phyloP scores from a whole-genome alignment of 2,888 invertebrate species.

The Malacosoma neustria region DNA sequence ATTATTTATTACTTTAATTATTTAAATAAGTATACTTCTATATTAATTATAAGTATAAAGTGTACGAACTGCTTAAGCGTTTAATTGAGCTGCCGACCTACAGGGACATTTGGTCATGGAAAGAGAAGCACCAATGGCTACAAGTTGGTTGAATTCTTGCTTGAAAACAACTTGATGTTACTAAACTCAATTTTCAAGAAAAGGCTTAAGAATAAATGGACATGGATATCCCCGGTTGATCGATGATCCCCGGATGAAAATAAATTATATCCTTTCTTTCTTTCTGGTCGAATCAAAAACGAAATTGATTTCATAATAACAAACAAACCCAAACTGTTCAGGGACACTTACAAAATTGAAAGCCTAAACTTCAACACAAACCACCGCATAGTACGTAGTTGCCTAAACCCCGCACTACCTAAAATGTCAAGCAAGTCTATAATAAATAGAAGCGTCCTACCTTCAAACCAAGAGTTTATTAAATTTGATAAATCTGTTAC shows the following conservation, averaged over 20 bases:
- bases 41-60: too few species aligned
- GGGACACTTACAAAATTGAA: background rate
- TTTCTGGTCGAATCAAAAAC: too few species aligned
- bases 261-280: too few species aligned
- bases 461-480: background rate
- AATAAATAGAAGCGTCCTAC: background rate
- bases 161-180: conserved; percentile 1
- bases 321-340: background rate
- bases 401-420: background rate
- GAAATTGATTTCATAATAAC: background rate
- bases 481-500: background rate
- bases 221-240: conserved; percentile 1
- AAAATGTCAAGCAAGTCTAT: background rate
- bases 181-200: conserved; percentile 2
- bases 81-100: too few species aligned
- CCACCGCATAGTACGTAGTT: background rate
- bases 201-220: conserved; percentile 1
- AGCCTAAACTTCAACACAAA: background rate
- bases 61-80: too few species aligned
- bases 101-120: background rate
- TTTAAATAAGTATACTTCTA: too few species aligned
- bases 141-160: background rate
- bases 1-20: too few species aligned
- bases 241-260: too few species aligned
- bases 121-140: conserved; percentile 1